These are phyloP conservation scores for Gymnocypris eckloni DNA, from an alignment of 2,797 vertebrate genomes.

Conservation along the genomic window DNA sequence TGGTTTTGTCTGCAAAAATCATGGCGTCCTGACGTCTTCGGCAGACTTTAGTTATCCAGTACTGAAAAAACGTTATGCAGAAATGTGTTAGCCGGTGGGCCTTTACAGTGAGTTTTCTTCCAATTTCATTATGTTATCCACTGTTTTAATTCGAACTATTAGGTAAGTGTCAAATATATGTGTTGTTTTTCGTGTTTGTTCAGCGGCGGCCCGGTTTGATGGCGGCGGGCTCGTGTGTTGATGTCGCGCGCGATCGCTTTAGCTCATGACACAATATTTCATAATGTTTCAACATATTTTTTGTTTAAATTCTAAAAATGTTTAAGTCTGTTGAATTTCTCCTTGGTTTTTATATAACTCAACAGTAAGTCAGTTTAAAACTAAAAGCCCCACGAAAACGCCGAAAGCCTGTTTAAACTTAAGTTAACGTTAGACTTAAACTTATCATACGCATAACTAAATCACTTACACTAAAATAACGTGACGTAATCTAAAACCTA, in stretches of 20 bases:
- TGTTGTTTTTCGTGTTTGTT: neutral
- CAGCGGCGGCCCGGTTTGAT: neutral
- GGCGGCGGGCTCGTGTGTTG: neutral
- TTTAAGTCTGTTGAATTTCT: neutral
- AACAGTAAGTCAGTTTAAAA: neutral
- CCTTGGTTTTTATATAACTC: neutral
- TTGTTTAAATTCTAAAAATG: neutral
- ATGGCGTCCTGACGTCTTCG: slow-evolving; percentile 72
- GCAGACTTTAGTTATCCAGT: slow-evolving; percentile 71
- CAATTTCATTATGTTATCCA: slow-evolving; percentile 55
- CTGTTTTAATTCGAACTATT: slow-evolving; percentile 50
- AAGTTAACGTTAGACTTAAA: neutral
- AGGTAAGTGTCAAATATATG: slow-evolving; percentile 65
- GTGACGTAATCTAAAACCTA: neutral
- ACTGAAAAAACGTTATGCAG: slow-evolving; percentile 73
- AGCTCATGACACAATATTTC: neutral
- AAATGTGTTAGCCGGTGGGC: slow-evolving; percentile 75
- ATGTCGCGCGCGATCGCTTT: neutral
- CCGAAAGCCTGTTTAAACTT: neutral
- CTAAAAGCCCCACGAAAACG: neutral
- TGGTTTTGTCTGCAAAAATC: slow-evolving; percentile 65
- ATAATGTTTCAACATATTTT: neutral
- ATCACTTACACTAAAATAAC: neutral
- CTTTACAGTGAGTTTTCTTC: slow-evolving; percentile 63
- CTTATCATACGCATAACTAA: neutral